Percentiles rank a stretch among this genome's conserved stretches.
Conservation (phyloP, 2,888 invertebrate species). For the Phaonia tiefii region DNA sequence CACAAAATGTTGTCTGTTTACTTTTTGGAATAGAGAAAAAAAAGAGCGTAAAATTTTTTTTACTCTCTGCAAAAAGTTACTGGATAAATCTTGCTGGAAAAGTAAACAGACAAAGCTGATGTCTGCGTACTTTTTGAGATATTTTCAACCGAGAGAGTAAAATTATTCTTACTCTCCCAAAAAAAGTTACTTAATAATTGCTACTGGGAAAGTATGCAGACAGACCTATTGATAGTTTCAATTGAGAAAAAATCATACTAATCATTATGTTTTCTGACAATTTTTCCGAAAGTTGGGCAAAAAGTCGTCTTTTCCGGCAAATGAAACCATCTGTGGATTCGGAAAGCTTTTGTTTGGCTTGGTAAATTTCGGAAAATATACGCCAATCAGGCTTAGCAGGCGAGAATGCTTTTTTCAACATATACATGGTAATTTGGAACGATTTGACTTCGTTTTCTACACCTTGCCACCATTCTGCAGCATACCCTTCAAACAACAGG, state of each 20-base stretch:
- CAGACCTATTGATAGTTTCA: background rate
- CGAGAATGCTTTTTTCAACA: slow-evolving; percentile 34
- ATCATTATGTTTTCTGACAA: slow-evolving; percentile 23
- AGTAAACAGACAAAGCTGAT: too few relatives aligned
- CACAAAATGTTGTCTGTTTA: too few relatives aligned
- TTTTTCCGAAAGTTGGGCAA: slow-evolving; percentile 43
- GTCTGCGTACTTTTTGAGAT: too few relatives aligned
- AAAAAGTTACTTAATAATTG: too few relatives aligned
- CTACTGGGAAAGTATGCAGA: too few relatives aligned
- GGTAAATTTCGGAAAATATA: slow-evolving; percentile 40
- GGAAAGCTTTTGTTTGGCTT: slow-evolving; percentile 37
- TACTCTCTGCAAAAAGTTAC: too few relatives aligned
- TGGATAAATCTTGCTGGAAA: too few relatives aligned
- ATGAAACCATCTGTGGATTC: slow-evolving; percentile 47
- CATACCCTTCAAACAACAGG: slow-evolving; percentile 50
- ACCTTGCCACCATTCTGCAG: slow-evolving; percentile 58
- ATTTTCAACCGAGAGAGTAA: too few relatives aligned
- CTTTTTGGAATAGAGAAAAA: too few relatives aligned
- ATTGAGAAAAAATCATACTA: slow-evolving; percentile 45
- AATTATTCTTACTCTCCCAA: too few relatives aligned
- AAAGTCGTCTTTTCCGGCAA: slow-evolving; percentile 36
- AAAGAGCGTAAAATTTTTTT: too few relatives aligned
- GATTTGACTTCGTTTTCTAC: slow-evolving; percentile 28
- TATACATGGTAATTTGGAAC: slow-evolving; percentile 32
- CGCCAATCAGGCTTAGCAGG: slow-evolving; percentile 54